Conservation (phyloP, 2,797 vertebrate species). For the Manis javanica region DNA sequence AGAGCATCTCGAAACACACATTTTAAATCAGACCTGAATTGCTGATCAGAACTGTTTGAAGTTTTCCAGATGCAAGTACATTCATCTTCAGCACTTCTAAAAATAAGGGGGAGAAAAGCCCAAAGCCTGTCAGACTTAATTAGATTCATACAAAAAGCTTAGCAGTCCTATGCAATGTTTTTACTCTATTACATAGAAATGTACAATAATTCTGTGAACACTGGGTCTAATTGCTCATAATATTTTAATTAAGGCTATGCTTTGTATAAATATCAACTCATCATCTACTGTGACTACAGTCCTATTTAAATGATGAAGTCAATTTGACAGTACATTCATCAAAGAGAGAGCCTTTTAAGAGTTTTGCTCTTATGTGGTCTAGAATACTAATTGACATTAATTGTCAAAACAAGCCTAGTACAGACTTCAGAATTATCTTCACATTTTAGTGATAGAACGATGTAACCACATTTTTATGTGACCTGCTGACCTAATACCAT, state of each 20-base stretch:
- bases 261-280: slow-evolving; percentile 72
- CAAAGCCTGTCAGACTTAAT: slow-evolving; percentile 84
- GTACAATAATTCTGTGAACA: slow-evolving; percentile 67
- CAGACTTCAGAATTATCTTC: slow-evolving; percentile 56
- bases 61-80: slow-evolving; percentile 84
- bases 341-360: slow-evolving; percentile 70
- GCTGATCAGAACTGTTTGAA: slow-evolving; percentile 85
- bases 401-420: slow-evolving; percentile 81
- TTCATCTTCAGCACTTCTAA: slow-evolving; percentile 81
- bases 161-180: slow-evolving; percentile 65
- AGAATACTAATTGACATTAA: slow-evolving; percentile 80
- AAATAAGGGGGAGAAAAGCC: slow-evolving; percentile 79
- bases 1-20: slow-evolving; percentile 40
- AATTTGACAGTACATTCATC: slow-evolving; percentile 5
- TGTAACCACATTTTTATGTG: slow-evolving; percentile 59
- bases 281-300: slow-evolving; percentile 70
- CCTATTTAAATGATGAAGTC: slow-evolving; percentile 69
- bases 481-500: slow-evolving; percentile 74
- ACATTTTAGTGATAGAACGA: slow-evolving; percentile 64
- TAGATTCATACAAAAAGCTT: slow-evolving; percentile 83
- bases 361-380: slow-evolving; percentile 51
- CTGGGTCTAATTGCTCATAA: slow-evolving; percentile 68
- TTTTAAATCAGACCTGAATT: slow-evolving; percentile 73
- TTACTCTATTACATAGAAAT: slow-evolving; percentile 63
- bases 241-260: slow-evolving; percentile 50